A percentile compares a stretch with the other conserved stretches of the same genome.
Conservation (phyloP, 2,113 vertebrate species). For the Hypocryptadius cinnamomeus region DNA sequence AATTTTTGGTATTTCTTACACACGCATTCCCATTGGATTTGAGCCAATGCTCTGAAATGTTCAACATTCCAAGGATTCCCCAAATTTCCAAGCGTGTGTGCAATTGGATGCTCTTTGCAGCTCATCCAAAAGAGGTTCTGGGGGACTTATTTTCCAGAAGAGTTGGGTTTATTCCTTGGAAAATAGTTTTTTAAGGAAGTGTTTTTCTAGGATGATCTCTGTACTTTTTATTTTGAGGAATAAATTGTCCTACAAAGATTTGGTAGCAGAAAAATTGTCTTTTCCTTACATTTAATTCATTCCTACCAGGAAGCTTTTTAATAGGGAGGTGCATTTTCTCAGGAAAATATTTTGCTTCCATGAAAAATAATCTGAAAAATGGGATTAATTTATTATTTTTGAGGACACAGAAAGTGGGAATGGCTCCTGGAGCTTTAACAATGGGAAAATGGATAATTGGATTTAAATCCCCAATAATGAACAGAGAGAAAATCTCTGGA, state of each 20-base stretch:
- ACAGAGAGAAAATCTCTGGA: background rate
- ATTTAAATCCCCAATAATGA: background rate
- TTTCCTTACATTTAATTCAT: background rate
- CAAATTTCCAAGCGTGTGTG: background rate
- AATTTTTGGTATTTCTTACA: background rate
- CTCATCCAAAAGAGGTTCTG: background rate
- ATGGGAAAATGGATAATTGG: fast-evolving
- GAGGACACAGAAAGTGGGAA: background rate
- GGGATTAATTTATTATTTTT: background rate
- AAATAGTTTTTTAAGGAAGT: background rate
- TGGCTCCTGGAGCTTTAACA: background rate
- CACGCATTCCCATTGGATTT: background rate
- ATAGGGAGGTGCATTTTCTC: fast-evolving
- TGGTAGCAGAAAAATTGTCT: no score
- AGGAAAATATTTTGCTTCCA: background rate
- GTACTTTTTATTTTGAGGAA: background rate
- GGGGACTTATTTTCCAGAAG: no score
- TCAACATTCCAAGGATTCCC: background rate
- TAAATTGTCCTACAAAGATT: background rate
- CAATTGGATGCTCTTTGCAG: fast-evolving
- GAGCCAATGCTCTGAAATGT: background rate
- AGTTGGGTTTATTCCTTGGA: background rate
- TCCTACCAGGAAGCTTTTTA: background rate
- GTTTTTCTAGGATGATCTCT: background rate
- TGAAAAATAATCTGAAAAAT: background rate